Base-by-base conservation (phyloP, 2,113 vertebrate genomes). In the Plecturocebus donacophilus region DNA sequence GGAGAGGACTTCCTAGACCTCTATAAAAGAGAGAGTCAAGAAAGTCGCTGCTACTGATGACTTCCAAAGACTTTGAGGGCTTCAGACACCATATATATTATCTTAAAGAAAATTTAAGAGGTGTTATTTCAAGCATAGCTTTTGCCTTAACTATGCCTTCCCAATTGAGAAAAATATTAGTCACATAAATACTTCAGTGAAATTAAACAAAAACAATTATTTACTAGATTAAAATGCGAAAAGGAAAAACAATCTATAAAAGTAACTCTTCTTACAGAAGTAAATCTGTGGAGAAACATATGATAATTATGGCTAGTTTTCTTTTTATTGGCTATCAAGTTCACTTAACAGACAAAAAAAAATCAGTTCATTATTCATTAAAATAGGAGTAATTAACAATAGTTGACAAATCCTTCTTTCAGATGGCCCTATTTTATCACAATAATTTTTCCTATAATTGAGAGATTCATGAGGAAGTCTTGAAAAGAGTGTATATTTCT, bases 261-360 rank as follows among this genome's bases (percentile, higher is more conserved):
- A 6, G 11, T 87, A 56, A 42, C 21, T 54, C 35, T 76, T 85
- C 77, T 85, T 90, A 77, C 42, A 12, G 8, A 96, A 93, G 61
- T 71, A 80, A 96, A 73, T 80, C 20, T 94, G 25, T 76, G 20
- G 30, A 90, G 76, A 94, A 95, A n/a, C 20, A 19, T 35, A 38
- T 8, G 27, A 2, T 87, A 92, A 25, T 75, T 30, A 89, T 25
- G 32, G 5, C 27, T 86, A 91, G 13, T 79, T 91, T 30, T 88
- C 19, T 88, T 91, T 97, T 97, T 95, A 95, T 96, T 97, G 56
- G 16, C 58, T 87, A 88, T 52, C 32, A 88, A 75, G 56, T 92
- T 94, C 38, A 95, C 75, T 97, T 87, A 93, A 95, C 77, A 97
- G 80, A 79, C 75, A 95, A 90, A 84, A 88, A 88, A 88, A 58